A percentile compares a stretch with the other conserved stretches of the same genome.
Conservation (phyloP, 1,140 invertebrate species). For the Drosophila ironensis region DNA sequence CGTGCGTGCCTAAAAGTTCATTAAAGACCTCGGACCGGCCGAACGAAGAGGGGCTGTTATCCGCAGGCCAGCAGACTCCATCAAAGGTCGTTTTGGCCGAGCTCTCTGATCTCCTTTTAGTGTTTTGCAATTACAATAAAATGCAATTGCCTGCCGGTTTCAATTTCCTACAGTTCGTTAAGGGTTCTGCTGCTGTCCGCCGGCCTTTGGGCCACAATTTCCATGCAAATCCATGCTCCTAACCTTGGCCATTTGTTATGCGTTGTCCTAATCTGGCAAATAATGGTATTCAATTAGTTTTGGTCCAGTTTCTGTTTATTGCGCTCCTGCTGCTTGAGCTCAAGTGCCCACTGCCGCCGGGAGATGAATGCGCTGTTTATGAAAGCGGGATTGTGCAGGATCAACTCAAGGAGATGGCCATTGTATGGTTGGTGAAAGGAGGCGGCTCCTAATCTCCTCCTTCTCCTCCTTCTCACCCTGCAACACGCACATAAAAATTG, state of each 20-base stretch:
- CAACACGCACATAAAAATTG: conserved; percentile 45
- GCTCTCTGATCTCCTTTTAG: conserved; percentile 29
- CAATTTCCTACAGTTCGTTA: conserved; percentile 69
- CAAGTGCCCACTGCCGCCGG: neutral
- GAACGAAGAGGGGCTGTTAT: conserved; percentile 33
- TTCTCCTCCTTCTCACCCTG: neutral
- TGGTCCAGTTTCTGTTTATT: conserved; percentile 64
- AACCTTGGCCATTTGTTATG: conserved; percentile 73
- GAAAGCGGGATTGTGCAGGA: conserved; percentile 29
- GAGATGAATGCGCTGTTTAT: conserved; percentile 33
- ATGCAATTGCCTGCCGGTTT: conserved; percentile 65
- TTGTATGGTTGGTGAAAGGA: neutral
- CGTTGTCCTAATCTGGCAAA: conserved; percentile 65
- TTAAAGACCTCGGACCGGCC: conserved; percentile 44
- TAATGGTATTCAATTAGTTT: conserved; percentile 76
- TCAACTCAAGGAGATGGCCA: conserved; percentile 28
- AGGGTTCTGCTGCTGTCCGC: conserved; percentile 14
- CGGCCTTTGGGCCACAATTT: neutral
- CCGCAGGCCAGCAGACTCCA: conserved; percentile 33
- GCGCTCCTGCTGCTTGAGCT: conserved; percentile 16
- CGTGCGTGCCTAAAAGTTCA: conserved; percentile 74
- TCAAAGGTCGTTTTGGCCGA: conserved; percentile 54
- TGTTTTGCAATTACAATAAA: conserved; percentile 58
- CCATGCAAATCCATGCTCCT: conserved; percentile 69
- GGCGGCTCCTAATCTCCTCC: conserved; percentile 1